Evolutionary conservation across 2,888 invertebrate genomes (phyloP).

Genomic region (Lycia hirtaria): DNA sequence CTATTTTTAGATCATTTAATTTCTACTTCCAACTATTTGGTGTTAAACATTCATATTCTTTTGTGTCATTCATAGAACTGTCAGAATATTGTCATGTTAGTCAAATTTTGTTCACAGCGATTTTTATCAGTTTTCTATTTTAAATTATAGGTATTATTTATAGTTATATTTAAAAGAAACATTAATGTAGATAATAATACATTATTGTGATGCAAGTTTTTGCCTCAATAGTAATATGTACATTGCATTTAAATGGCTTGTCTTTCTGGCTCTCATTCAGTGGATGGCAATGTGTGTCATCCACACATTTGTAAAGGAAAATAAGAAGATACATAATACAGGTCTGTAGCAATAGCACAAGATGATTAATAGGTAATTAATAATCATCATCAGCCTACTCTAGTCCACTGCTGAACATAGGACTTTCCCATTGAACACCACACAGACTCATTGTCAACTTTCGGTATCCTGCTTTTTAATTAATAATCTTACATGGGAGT

Average conservation of each 20-base stretch:
- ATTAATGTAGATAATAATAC: background rate
- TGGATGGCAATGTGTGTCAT: conserved; percentile 67
- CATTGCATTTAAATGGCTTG: conserved; percentile 76
- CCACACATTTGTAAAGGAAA: conserved; percentile 48
- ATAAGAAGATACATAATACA: conserved; percentile 34
- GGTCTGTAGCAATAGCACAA: conserved; percentile 45
- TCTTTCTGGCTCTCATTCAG: conserved; percentile 62
- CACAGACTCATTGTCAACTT: too few species aligned
- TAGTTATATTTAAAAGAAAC: background rate
- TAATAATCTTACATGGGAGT: too few species aligned
- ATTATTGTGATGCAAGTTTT: conserved; percentile 14
- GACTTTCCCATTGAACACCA: too few species aligned
- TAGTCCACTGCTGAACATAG: too few species aligned
- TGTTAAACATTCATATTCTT: background rate
- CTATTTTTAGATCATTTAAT: too few species aligned
- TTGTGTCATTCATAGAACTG: background rate
- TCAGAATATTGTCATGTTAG: conserved; percentile 9
- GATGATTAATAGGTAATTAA: too few species aligned
- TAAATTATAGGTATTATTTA: conserved; percentile 1
- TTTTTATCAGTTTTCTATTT: background rate
- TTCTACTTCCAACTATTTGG: too few species aligned
- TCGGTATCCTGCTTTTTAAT: too few species aligned
- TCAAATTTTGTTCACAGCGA: conserved; percentile 11
- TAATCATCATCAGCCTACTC: background rate
- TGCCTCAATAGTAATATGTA: conserved; percentile 60